phyloP scores from a whole-genome alignment of 1,140 invertebrate genomes.

The Pseudomyrmex pallidus region DNA sequence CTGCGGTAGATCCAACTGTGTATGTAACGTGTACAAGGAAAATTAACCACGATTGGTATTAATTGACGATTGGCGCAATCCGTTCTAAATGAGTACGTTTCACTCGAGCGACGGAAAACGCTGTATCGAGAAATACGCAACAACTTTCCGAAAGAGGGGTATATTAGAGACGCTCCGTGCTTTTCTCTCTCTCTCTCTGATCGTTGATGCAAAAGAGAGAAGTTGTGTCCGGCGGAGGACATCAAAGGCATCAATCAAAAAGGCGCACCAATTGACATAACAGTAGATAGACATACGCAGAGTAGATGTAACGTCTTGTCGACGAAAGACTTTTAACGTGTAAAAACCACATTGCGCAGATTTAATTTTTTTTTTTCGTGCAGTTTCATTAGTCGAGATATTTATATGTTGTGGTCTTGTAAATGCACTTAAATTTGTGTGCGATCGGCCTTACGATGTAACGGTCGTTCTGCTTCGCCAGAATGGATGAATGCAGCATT shows the following conservation, averaged over 20 bases:
- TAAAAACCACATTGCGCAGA: neutral
- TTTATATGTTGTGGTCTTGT: conserved; percentile 32
- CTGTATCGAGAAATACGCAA: conserved; percentile 56
- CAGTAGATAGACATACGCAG: neutral
- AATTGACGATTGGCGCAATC: conserved; percentile 55
- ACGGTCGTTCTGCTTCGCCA: conserved; percentile 84
- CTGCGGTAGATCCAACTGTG: neutral
- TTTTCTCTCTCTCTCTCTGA: conserved; percentile 63
- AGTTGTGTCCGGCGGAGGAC: conserved; percentile 48
- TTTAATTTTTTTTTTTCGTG: conserved; percentile 28
- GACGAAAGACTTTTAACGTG: neutral
- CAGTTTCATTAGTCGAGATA: conserved; percentile 46
- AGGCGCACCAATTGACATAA: conserved; percentile 32
- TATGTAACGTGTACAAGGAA: conserved; percentile 22
- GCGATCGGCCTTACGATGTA: conserved; percentile 69
- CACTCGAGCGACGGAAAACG: conserved; percentile 51
- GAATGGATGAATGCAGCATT: conserved; percentile 82
- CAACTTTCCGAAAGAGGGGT: conserved; percentile 54
- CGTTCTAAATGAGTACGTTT: conserved; percentile 60
- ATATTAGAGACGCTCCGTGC: conserved; percentile 56
- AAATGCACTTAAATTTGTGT: conserved; percentile 42
- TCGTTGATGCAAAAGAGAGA: conserved; percentile 62
- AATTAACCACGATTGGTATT: conserved; percentile 47
- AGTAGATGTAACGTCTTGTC: neutral
- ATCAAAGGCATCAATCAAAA: conserved; percentile 1